These are phyloP conservation scores for Bombus cullumanus DNA, from an alignment of 1,140 invertebrate genomes.

Conservation along the genomic window DNA sequence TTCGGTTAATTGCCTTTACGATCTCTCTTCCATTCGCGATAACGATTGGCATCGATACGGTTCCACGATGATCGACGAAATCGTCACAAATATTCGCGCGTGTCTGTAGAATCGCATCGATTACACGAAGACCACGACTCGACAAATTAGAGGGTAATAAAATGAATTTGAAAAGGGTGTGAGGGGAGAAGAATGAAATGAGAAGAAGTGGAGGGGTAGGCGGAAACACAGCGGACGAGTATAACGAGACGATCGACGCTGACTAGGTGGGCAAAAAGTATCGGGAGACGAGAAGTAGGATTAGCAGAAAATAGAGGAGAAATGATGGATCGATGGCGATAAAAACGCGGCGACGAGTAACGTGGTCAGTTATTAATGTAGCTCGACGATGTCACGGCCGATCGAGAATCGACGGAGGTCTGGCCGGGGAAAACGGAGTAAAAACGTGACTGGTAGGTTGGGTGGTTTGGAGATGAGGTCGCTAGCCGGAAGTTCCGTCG, in stretches of 20 bases:
- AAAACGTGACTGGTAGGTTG: constrained; percentile 42
- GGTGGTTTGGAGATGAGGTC: constrained; percentile 67
- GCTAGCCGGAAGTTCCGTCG: constrained; percentile 70
- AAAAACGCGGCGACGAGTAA: constrained; percentile 52
- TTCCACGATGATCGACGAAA: not conserved
- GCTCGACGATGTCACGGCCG: constrained; percentile 47
- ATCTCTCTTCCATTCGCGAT: too few relatives aligned
- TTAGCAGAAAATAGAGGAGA: constrained; percentile 48
- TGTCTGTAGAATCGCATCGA: not conserved
- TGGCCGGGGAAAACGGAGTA: constrained; percentile 23
- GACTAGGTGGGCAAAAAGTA: constrained; percentile 25
- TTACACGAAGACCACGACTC: not conserved
- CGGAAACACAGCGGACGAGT: not conserved
- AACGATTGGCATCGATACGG: too few relatives aligned
- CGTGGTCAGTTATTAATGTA: constrained; percentile 56
- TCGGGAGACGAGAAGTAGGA: constrained; percentile 34
- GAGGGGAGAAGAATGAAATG: not conserved
- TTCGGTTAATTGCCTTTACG: too few relatives aligned
- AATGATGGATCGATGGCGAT: constrained; percentile 48
- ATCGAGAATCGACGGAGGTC: constrained; percentile 52
- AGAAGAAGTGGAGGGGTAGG: not conserved
- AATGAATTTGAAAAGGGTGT: constrained; percentile 7
- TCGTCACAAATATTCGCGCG: not conserved
- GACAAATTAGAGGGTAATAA: constrained; percentile 21
- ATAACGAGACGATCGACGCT: constrained; percentile 22